Conservation (phyloP, 2,888 invertebrate genomes). For the Drosophila infuscata region DNA sequence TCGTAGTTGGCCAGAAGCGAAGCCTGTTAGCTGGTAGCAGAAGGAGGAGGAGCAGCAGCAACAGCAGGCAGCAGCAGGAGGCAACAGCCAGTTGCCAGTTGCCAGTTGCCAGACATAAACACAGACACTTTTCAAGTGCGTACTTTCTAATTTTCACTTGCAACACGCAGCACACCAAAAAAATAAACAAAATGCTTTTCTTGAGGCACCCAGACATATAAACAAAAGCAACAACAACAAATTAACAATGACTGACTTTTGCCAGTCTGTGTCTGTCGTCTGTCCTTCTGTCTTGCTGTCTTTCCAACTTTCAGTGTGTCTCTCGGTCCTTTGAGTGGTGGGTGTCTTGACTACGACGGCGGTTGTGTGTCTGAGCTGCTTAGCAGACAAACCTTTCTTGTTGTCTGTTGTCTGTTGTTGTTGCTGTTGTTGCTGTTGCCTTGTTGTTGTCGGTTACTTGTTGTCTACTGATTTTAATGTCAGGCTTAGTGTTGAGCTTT, state of each 20-base stretch:
- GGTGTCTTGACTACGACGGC: constrained; percentile 60
- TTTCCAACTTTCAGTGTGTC: constrained; percentile 14
- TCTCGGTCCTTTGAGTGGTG: constrained; percentile 50
- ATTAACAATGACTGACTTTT: constrained; percentile 54
- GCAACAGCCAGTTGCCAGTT: constrained; percentile 20
- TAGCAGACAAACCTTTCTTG: constrained; percentile 34
- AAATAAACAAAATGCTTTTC: constrained; percentile 56
- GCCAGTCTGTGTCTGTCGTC: constrained; percentile 17
- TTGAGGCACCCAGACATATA: constrained; percentile 39
- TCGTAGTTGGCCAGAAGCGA: constrained; percentile 12
- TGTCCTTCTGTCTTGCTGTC: background rate
- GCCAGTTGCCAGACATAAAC: constrained; percentile 74
- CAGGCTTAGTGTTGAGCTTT: constrained; percentile 14
- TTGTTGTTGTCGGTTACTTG: constrained; percentile 18
- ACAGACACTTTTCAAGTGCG: constrained; percentile 78
- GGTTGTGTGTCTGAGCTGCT: constrained; percentile 66
- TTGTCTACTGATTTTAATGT: constrained; percentile 27
- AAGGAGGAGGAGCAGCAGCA: background rate
- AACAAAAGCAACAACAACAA: constrained; percentile 24
- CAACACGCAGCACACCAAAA: constrained; percentile 69
- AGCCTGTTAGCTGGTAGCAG: constrained; percentile 10
- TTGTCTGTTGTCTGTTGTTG: constrained; percentile 16
- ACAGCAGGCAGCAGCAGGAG: constrained; percentile 9
- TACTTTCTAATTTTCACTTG: constrained; percentile 79
- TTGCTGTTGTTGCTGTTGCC: background rate